Conservation (phyloP, 2,797 vertebrate species). For the Leucoraja ocellata region DNA sequence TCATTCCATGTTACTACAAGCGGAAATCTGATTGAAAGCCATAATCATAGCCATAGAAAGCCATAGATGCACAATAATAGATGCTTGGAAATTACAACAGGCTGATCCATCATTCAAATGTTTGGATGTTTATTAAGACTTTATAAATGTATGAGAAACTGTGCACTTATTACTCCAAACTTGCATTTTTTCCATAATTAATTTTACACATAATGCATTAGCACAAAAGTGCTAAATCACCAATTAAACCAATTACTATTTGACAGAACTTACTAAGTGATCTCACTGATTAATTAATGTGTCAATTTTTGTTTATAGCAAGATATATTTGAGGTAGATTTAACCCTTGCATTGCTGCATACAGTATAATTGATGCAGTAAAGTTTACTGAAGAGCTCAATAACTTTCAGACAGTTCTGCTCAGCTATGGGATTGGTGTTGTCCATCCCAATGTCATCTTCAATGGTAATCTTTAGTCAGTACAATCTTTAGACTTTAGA, state of each 20-base stretch:
- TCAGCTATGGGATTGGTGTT: neutral
- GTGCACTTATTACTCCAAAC: neutral
- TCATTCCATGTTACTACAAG: neutral
- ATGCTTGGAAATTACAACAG: neutral
- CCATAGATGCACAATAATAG: neutral
- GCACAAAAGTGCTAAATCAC: neutral
- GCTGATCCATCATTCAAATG: neutral
- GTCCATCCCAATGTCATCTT: neutral
- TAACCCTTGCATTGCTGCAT: neutral
- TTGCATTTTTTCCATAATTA: neutral
- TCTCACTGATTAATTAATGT: neutral
- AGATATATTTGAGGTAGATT: neutral
- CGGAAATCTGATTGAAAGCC: neutral
- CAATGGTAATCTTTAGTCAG: neutral
- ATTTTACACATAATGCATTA: neutral
- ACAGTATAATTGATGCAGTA: neutral
- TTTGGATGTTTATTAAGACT: neutral
- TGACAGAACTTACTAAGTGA: neutral
- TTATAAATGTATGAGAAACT: neutral
- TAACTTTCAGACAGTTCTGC: neutral
- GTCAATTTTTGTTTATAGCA: neutral
- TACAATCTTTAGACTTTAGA: neutral
- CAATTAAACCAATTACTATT: constrained; percentile 7
- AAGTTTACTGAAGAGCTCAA: neutral
- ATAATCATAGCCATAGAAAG: neutral